A percentile compares a stretch with the other conserved stretches of the same genome.
phyloP scores from a whole-genome alignment of 2,113 vertebrate genomes.

The Sapayoa aenigma region DNA sequence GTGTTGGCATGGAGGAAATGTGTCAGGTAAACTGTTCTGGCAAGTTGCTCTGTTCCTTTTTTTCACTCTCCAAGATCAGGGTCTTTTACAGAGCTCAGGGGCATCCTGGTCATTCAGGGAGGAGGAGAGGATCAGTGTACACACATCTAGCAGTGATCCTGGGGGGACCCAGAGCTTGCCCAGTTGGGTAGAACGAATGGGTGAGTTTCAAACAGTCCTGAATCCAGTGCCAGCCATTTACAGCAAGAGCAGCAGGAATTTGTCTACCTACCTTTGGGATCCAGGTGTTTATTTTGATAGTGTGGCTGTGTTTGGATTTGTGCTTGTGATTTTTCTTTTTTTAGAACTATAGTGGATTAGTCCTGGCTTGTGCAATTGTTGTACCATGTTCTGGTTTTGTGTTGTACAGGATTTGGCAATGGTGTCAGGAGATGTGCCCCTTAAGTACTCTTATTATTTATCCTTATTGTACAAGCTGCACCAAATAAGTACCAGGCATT shows the following conservation, averaged over 20 bases:
- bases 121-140: neutral
- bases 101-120: neutral
- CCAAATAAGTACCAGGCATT: conserved; percentile 77
- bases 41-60: neutral
- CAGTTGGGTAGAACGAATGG: neutral
- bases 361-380: neutral
- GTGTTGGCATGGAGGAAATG: neutral
- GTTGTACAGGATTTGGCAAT: conserved; percentile 26
- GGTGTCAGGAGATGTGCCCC: conserved; percentile 64
- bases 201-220: neutral
- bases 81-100: neutral
- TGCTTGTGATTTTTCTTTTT: neutral
- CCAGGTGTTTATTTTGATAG: conserved; percentile 1
- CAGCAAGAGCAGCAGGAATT: neutral
- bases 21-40: neutral
- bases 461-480: conserved; percentile 65
- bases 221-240: neutral
- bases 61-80: neutral
- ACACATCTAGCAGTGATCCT: neutral
- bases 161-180: neutral
- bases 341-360: neutral
- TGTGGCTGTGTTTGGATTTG: neutral
- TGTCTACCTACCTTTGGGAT: neutral
- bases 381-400: neutral
- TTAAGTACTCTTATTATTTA: conserved; percentile 73